phyloP scores from a whole-genome alignment of 2,888 invertebrate genomes.

The Macrophya alboannulata region DNA sequence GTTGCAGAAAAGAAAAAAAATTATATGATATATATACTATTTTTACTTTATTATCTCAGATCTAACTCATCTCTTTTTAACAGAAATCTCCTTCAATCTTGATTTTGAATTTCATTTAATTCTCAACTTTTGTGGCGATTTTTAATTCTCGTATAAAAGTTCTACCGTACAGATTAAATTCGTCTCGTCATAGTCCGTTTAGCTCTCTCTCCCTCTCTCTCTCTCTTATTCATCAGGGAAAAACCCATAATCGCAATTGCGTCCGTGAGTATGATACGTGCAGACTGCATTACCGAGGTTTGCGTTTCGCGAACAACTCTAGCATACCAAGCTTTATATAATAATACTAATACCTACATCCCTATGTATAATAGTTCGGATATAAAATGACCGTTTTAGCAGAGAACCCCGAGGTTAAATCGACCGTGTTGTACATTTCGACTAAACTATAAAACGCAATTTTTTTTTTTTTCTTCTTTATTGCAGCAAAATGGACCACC shows the following conservation, averaged over 20 bases:
- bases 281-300: background rate
- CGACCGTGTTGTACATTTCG: background rate
- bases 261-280: background rate
- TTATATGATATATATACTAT: too few species aligned
- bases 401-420: background rate
- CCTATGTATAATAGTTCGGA: background rate
- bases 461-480: background rate
- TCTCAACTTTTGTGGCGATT: too few species aligned
- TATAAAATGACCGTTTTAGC: background rate
- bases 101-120: background rate
- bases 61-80: too few species aligned
- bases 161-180: background rate
- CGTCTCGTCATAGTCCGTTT: background rate
- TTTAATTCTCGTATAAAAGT: too few species aligned
- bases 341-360: background rate
- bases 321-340: background rate
- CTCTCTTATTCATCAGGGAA: background rate
- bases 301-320: constrained; percentile 6
- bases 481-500: too few species aligned
- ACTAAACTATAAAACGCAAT: background rate
- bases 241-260: background rate
- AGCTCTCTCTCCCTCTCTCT: background rate
- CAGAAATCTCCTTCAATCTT: too few species aligned
- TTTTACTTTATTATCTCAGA: too few species aligned
- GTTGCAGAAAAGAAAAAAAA: too few species aligned